Conservation (phyloP, 2,888 invertebrate genomes). For the Heteropelma amictum region DNA sequence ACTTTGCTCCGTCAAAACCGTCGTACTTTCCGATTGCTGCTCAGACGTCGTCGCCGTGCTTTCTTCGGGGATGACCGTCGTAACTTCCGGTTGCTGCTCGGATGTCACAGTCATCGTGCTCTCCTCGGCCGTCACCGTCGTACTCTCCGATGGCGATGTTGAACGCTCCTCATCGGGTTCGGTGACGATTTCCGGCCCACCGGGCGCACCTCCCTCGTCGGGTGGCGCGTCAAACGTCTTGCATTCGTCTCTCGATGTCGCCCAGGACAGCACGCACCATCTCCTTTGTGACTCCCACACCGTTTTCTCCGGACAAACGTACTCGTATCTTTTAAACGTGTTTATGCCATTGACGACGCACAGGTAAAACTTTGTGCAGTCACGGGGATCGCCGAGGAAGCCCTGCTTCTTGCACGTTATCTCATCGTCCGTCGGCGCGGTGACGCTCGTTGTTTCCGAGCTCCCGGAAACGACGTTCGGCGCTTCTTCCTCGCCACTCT, state of each 20-base stretch:
- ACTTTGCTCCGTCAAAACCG: too few species aligned
- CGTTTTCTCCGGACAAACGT: slow-evolving; percentile 35
- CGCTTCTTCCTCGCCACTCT: too few species aligned
- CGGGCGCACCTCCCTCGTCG: neutral
- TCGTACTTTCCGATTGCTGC: too few species aligned
- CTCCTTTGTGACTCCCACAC: slow-evolving; percentile 34
- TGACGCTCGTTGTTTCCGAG: neutral
- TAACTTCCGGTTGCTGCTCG: too few species aligned
- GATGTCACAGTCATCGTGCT: too few species aligned
- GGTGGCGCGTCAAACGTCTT: slow-evolving; percentile 10
- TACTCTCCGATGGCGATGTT: too few species aligned
- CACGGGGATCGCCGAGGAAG: slow-evolving; percentile 32
- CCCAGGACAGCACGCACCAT: slow-evolving; percentile 43
- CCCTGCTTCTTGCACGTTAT: slow-evolving; percentile 45
- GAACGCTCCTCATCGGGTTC: too few species aligned
- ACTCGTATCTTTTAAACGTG: slow-evolving; percentile 30
- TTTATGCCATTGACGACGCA: slow-evolving; percentile 43
- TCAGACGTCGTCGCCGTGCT: too few species aligned
- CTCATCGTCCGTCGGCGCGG: neutral
- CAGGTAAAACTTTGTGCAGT: slow-evolving; percentile 55
- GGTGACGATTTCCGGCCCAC: neutral
- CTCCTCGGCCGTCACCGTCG: too few species aligned
- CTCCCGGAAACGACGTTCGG: too few species aligned
- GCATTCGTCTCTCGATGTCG: slow-evolving; percentile 36
- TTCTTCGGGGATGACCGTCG: too few species aligned